Evolutionary conservation across 2,113 vertebrate species (phyloP).

Genomic region (Indicator indicator): DNA sequence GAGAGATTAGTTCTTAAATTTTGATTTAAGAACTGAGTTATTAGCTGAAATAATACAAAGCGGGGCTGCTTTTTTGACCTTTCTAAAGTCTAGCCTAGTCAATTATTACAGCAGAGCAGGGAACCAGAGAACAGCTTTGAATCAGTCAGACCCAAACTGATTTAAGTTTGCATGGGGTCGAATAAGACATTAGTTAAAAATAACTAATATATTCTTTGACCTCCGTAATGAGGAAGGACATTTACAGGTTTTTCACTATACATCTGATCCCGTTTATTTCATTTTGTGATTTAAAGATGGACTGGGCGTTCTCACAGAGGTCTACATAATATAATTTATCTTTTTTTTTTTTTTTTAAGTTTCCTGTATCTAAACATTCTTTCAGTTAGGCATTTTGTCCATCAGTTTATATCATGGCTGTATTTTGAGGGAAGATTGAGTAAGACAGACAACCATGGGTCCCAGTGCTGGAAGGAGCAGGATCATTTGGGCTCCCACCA

Average conservation of each 20-base stretch:
- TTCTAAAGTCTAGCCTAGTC: slow-evolving; percentile 76
- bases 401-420: not conserved
- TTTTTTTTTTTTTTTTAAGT: not conserved
- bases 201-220: slow-evolving; percentile 77
- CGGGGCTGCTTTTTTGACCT: slow-evolving; percentile 74
- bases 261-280: slow-evolving; percentile 61
- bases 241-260: slow-evolving; percentile 55
- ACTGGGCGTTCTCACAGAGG: not conserved
- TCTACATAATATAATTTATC: not conserved
- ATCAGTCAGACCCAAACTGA: slow-evolving; percentile 77
- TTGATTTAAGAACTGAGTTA: slow-evolving; percentile 79
- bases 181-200: slow-evolving; percentile 79
- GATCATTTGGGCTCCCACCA: not conserved
- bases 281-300: slow-evolving; percentile 31
- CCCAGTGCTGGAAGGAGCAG: not conserved
- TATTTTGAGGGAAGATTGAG: not conserved
- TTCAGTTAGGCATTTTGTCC: not conserved
- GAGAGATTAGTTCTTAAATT: slow-evolving; percentile 79
- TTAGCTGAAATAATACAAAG: slow-evolving; percentile 79
- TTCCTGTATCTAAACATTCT: not conserved
- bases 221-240: slow-evolving; percentile 75
- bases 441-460: not conserved
- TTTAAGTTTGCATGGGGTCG: slow-evolving; percentile 81
- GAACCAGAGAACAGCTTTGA: slow-evolving; percentile 79
- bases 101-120: slow-evolving; percentile 79